These are phyloP conservation scores for Phaedon cochleariae DNA, from an alignment of 2,888 invertebrate species.

Conservation along the genomic window DNA sequence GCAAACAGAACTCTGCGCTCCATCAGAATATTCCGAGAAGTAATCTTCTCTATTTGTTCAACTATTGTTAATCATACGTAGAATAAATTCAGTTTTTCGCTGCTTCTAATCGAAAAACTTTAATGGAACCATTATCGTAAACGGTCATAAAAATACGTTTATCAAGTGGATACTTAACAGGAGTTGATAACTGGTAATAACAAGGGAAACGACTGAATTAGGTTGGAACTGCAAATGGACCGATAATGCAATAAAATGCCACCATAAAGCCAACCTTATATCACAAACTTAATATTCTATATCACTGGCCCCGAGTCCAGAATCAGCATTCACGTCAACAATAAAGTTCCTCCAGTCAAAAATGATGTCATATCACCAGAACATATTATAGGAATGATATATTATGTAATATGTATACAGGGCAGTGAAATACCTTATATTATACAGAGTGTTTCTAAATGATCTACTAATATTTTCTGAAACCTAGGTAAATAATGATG, in stretches of 20 bases:
- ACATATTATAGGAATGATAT: too few relatives aligned
- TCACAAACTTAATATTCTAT: conserved; percentile 8
- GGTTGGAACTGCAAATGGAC: conserved; percentile 10
- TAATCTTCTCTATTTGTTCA: too few relatives aligned
- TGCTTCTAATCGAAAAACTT: not conserved
- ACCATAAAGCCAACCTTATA: conserved; percentile 7
- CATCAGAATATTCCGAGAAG: not conserved
- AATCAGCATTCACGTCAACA: not conserved
- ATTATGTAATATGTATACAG: too few relatives aligned
- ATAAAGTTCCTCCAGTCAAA: not conserved
- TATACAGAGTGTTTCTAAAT: too few relatives aligned
- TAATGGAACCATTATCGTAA: not conserved
- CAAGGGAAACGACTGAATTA: conserved; percentile 5
- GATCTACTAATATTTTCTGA: too few relatives aligned
- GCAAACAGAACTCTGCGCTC: conserved; percentile 6
- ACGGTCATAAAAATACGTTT: not conserved
- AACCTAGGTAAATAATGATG: too few relatives aligned
- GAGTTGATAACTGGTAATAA: conserved; percentile 7
- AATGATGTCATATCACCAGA: too few relatives aligned
- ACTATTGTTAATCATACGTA: too few relatives aligned
- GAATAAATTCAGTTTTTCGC: too few relatives aligned
- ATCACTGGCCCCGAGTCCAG: conserved; percentile 5
- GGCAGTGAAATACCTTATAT: too few relatives aligned
- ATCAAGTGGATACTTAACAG: not conserved
- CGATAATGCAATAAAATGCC: conserved; percentile 13